These are phyloP conservation scores for Cosmia pyralina DNA, from an alignment of 2,888 invertebrate species.

Conservation along the genomic window DNA sequence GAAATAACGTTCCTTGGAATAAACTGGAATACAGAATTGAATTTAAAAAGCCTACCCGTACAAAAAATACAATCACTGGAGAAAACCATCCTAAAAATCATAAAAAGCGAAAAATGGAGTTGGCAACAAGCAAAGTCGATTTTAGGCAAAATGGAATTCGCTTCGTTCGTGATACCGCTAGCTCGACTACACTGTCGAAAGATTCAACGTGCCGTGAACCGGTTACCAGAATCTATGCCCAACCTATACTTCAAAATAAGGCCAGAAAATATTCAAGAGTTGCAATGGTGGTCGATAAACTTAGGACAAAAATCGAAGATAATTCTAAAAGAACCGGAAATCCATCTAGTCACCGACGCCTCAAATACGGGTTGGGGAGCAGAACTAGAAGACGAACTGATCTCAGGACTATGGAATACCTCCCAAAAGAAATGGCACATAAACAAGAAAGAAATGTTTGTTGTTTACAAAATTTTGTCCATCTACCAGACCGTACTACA, in stretches of 20 bases:
- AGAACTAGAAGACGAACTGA: conserved; percentile 6
- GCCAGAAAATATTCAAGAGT: not conserved
- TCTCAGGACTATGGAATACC: not conserved
- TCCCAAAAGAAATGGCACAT: conserved; percentile 4
- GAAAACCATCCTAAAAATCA: not conserved
- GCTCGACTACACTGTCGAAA: conserved; percentile 2
- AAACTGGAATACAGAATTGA: not conserved
- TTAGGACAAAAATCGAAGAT: not conserved
- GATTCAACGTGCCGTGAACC: not conserved
- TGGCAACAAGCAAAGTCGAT: conserved; percentile 1
- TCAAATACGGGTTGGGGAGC: conserved; percentile 11
- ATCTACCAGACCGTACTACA: not conserved
- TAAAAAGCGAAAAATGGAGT: conserved; percentile 8
- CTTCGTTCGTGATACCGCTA: not conserved
- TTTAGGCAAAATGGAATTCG: conserved; percentile 16
- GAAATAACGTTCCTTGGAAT: not conserved
- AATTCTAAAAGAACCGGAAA: conserved; percentile 3
- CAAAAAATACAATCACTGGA: not conserved
- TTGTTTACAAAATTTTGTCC: not conserved
- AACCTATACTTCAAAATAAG: not conserved
- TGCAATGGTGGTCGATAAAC: conserved; percentile 1
- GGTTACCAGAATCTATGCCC: not conserved
- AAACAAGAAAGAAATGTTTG: conserved; percentile 4
- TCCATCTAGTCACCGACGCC: not conserved
- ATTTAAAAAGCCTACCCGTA: not conserved